phyloP scores from a whole-genome alignment of 1,140 invertebrate species.

The Drosophila pachea region DNA sequence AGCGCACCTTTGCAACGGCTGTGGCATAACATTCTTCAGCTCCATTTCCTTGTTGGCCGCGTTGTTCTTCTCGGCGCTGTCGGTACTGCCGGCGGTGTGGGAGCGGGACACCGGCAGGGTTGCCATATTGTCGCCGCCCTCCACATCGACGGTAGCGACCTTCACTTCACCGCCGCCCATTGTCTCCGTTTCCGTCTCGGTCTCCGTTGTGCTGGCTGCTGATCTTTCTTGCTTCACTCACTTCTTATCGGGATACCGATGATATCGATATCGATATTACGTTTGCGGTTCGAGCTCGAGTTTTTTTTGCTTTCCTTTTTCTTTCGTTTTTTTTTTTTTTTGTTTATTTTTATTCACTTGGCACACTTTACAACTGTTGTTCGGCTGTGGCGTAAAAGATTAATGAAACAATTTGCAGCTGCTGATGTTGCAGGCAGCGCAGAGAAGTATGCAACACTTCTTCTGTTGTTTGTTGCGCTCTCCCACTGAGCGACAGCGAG shows the following conservation, averaged over 20 bases:
- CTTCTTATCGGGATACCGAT: conserved; percentile 22
- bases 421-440: conserved; percentile 27
- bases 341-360: conserved; percentile 19
- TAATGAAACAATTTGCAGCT: conserved; percentile 69
- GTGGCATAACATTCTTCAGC: conserved; percentile 89
- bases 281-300: too few species aligned
- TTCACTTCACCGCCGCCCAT: conserved; percentile 89
- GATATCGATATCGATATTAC: conserved; percentile 21
- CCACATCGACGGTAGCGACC: conserved; percentile 90
- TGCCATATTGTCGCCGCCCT: conserved; percentile 90
- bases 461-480: conserved; percentile 27
- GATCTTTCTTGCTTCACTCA: conserved; percentile 16
- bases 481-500: background rate
- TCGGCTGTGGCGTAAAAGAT: conserved; percentile 32
- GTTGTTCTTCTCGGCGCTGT: conserved; percentile 88
- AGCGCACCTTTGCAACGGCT: conserved; percentile 87
- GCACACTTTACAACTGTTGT: conserved; percentile 33
- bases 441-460: conserved; percentile 47
- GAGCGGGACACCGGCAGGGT: conserved; percentile 88
- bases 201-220: conserved; percentile 66
- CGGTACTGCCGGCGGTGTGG: conserved; percentile 82
- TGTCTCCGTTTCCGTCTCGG: conserved; percentile 73
- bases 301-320: background rate
- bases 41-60: conserved; percentile 92
- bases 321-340: conserved; percentile 8